Percentiles rank a stretch among this genome's conserved stretches.
phyloP scores from a whole-genome alignment of 2,888 invertebrate species.

The Allygus modestus region DNA sequence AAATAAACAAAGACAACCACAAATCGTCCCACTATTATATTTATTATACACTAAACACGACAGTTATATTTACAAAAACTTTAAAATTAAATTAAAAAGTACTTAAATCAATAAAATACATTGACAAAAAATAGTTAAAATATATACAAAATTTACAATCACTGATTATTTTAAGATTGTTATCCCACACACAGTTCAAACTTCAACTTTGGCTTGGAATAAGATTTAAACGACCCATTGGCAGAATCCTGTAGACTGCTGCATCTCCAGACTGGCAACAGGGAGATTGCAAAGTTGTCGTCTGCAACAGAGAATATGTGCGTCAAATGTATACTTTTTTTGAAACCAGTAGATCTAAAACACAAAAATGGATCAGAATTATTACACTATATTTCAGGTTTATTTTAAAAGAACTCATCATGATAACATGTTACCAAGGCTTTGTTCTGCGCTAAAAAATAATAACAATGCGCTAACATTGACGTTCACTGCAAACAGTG shows the following conservation, averaged over 20 bases:
- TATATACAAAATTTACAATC: neutral
- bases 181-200: neutral
- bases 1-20: too few species aligned
- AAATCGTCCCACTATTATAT: too few species aligned
- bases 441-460: too few species aligned
- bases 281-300: conserved; percentile 72
- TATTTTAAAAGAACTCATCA: too few species aligned
- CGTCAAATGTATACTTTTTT: conserved; percentile 1
- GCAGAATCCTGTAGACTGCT: conserved; percentile 68
- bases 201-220: neutral
- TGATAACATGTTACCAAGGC: too few species aligned
- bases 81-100: neutral
- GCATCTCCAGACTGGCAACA: conserved; percentile 67
- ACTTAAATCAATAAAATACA: neutral
- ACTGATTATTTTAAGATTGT: neutral
- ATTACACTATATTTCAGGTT: conserved; percentile 32
- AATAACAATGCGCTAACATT: too few species aligned
- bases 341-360: too few species aligned
- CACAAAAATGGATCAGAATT: too few species aligned
- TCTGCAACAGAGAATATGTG: conserved; percentile 71
- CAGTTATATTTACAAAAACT: neutral
- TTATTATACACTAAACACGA: too few species aligned
- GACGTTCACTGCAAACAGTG: too few species aligned
- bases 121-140: neutral
- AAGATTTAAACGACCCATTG: conserved; percentile 68